Evolutionary conservation across 2,797 vertebrate genomes (phyloP).

Genomic region (Silurus aristotelis): DNA sequence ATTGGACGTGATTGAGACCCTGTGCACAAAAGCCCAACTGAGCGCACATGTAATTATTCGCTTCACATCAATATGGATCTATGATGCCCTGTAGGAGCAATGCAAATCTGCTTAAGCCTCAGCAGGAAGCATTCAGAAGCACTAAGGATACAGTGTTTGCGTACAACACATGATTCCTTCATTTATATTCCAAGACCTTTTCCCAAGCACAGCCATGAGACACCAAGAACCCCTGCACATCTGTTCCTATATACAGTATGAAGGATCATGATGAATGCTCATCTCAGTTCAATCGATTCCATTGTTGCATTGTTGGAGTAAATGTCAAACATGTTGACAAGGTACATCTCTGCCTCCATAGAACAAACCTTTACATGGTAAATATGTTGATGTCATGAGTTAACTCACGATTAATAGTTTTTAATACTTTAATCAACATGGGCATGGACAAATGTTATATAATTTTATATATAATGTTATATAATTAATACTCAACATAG

Average conservation of each 20-base stretch:
- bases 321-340: conserved; percentile 54
- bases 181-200: conserved; percentile 55
- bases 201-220: conserved; percentile 48
- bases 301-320: conserved; percentile 37
- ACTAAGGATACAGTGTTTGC: conserved; percentile 18
- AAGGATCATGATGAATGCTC: conserved; percentile 44
- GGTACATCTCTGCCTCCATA: conserved; percentile 31
- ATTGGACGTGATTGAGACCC: background rate
- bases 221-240: conserved; percentile 35
- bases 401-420: no score
- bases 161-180: conserved; percentile 35
- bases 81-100: background rate
- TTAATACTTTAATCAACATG: no score
- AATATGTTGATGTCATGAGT: background rate
- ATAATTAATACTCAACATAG: no score
- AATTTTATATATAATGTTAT: no score
- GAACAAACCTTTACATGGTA: background rate
- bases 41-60: conserved; percentile 7
- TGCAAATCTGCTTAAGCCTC: background rate
- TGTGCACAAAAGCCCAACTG: conserved; percentile 19
- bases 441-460: no score
- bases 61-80: conserved; percentile 4
- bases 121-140: background rate
- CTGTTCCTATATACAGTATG: conserved; percentile 45
- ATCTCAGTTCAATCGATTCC: conserved; percentile 50